Base-by-base conservation (phyloP, 92 coral and sea anemone species). In the Phenganax stokvisi region DNA sequence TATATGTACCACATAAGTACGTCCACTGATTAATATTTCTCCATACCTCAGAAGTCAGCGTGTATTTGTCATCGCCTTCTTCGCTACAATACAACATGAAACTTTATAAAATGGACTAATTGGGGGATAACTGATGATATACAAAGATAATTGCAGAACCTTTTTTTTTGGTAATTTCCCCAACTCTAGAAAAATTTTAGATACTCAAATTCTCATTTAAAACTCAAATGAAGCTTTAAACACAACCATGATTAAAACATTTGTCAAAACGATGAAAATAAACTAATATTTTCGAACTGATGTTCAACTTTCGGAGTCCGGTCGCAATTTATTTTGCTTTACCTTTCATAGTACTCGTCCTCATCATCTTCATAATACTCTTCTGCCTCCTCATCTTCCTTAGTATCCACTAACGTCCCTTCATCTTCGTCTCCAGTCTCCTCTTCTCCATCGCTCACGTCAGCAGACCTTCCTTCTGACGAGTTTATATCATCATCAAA, bases 401-500 rank as follows among this genome's bases (percentile, higher is more conserved):
- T 44, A 37, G 62, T 59, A 31, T 56, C 74, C 59, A n/a, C 63
- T 27, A 51, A 17, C 10, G 80, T 51, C 51, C 51, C 47, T 37
- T 37, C 47, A 37, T 75, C 81, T 20, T 82, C 89, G 31, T 79
- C 90, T 56, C 71, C 78, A 66, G 73, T 72, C 15, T 87, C 89
- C 37, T 25, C 61, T 68, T 72, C 60, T 63, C 83, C 31, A 76
- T 86, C 79, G 78, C 79, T 75, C 81, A 53, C 57, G 51, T 80
- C 68, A 17, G 25, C 44, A 55, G 74, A 81, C 47, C 64, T 66
- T 54, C 62, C 51, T 51, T 76, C 80, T 17, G 80, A 76, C 10
- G 79, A 54, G 56, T 74, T 74, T 30, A 56, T 29, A 6, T 76
- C 80, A 8, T 62, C 80, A 2, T 76, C 80, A 58, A 25, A 53